Percentiles rank a stretch among this genome's conserved stretches.
These are phyloP conservation scores for Pardosa pseudoannulata DNA, from an alignment of 2,888 invertebrate genomes.

Conservation along the genomic window DNA sequence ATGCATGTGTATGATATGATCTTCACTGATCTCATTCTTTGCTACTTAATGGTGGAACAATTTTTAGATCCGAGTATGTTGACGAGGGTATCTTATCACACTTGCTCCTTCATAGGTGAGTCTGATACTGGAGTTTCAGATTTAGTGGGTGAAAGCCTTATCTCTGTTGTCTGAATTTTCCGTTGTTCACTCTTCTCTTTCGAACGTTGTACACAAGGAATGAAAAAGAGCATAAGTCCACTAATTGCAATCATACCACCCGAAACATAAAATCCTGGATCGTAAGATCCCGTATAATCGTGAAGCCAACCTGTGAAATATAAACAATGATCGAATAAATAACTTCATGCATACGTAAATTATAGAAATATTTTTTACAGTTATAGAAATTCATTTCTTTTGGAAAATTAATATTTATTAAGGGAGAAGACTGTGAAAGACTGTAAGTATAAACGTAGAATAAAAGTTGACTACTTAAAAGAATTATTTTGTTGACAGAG, in stretches of 20 bases:
- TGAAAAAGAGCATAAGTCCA: constrained; percentile 90
- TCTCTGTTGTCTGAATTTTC: constrained; percentile 1
- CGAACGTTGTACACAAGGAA: constrained; percentile 80
- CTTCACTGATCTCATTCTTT: not conserved
- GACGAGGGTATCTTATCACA: constrained; percentile 17
- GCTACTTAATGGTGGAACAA: too few relatives aligned
- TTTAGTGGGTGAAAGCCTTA: not conserved
- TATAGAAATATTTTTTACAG: too few relatives aligned
- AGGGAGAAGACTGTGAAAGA: too few relatives aligned
- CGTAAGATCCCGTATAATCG: constrained; percentile 87
- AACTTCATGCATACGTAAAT: too few relatives aligned
- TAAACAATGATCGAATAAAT: too few relatives aligned
- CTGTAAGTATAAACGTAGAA: too few relatives aligned
- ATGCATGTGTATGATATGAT: not conserved
- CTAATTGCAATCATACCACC: constrained; percentile 90
- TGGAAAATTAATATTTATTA: too few relatives aligned
- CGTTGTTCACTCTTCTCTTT: not conserved
- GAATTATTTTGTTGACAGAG: too few relatives aligned
- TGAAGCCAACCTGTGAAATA: constrained; percentile 86
- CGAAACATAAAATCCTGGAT: constrained; percentile 91
- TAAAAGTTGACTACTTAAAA: too few relatives aligned
- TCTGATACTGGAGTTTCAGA: constrained; percentile 13
- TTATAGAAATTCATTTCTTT: too few relatives aligned
- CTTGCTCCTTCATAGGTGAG: constrained; percentile 15
- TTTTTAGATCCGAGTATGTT: too few relatives aligned